Evolutionary conservation across 2,113 vertebrate species (phyloP), one percentile per base, ranked within the genome.

Genomic region (Osmerus mordax): DNA sequence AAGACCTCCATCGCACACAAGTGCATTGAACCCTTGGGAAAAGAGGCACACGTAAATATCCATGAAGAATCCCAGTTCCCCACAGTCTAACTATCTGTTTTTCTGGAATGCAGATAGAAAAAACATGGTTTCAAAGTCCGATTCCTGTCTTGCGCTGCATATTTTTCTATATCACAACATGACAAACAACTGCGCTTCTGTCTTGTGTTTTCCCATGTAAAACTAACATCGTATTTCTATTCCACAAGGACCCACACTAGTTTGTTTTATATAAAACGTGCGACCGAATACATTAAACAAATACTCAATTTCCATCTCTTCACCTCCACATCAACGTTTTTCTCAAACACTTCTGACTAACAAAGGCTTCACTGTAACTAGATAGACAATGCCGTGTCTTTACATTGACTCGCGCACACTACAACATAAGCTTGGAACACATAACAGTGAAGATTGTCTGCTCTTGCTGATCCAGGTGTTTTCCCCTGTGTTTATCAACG

Each of bases 381-480:
- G 67, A 75, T 70, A 76, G 83, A 86, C 83, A 67, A 80, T 5
- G 66, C 12, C 2, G 67, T 62, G 74, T 70, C 82, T 81, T 83
- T 66, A 90, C 86, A 82, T 56, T 28, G 62, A 87, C 81, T 75
- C 77, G 85, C 78, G 82, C 78, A 75, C 80, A 76, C 64, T 68
- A 76, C 79, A 63, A 77, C 80, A 78, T 86, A 83, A 85, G 73
- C 83, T 78, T 68, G 61, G 72, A 84, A 91, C 87, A 88, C 79
- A 78, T 75, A 90, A 86, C 79, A 60, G 82, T 88, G 90, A 91
- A 91, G 91, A 90, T 89, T 89, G 91, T 92, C 91, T 91, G 90
- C 87, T 89, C 88, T 91, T 91, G 90, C 87, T 90, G 88, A 90
- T 91, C 81, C 67, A 79, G 85, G 87, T 69, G 65, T 14, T 36